phyloP scores from a whole-genome alignment of 2,113 vertebrate species.

The Macquaria australasica region DNA sequence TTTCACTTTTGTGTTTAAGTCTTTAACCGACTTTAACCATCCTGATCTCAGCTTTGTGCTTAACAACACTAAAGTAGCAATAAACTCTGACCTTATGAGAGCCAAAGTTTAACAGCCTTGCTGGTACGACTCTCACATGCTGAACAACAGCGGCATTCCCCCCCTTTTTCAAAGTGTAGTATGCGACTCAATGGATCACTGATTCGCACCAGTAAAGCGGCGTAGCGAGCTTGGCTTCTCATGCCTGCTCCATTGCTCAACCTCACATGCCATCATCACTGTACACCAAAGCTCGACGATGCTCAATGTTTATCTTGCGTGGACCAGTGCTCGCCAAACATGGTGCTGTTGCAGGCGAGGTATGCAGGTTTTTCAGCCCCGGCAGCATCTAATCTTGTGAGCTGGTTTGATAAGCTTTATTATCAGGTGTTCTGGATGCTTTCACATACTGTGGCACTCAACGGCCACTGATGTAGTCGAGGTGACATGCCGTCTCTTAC shows the following conservation, averaged over 20 bases:
- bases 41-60: background rate
- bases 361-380: conserved; percentile 62
- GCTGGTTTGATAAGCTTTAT: conserved; percentile 69
- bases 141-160: conserved; percentile 32
- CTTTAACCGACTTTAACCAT: background rate
- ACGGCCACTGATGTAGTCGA: conserved; percentile 9
- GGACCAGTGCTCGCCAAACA: conserved; percentile 71
- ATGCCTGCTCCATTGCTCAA: conserved; percentile 62
- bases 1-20: background rate
- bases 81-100: conserved; percentile 64
- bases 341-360: conserved; percentile 62
- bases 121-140: conserved; percentile 78
- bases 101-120: conserved; percentile 73
- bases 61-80: conserved; percentile 27
- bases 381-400: conserved; percentile 64
- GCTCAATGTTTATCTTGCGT: conserved; percentile 69
- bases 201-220: conserved; percentile 74
- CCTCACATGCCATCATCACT: conserved; percentile 37
- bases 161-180: conserved; percentile 34
- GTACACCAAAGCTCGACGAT: conserved; percentile 29
- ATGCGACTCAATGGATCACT: conserved; percentile 72
- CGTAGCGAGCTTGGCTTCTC: conserved; percentile 48
- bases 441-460: conserved; percentile 61
- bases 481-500: conserved; percentile 36
- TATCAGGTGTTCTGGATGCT: conserved; percentile 81